phyloP scores from a whole-genome alignment of 2,888 invertebrate species.

The Stegana nigrithorax region DNA sequence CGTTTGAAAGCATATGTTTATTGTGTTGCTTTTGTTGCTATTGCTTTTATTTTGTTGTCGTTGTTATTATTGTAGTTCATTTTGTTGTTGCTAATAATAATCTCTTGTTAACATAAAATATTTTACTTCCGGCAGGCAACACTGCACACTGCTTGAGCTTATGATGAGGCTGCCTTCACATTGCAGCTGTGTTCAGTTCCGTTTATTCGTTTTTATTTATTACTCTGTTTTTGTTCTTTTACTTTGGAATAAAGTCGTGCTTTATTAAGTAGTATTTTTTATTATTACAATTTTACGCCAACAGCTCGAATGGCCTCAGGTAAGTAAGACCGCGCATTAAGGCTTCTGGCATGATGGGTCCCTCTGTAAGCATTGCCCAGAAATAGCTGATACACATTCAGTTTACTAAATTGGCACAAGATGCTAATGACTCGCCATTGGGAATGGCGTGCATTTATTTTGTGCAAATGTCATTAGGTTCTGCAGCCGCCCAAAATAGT shows the following conservation, averaged over 20 bases:
- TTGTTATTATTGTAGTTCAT: background rate
- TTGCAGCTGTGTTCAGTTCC: no score
- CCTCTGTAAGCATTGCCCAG: constrained; percentile 34
- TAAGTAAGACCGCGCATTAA: constrained; percentile 47
- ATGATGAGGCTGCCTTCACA: no score
- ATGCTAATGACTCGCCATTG: constrained; percentile 31
- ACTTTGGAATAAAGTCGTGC: no score
- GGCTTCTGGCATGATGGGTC: constrained; percentile 24
- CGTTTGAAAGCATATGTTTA: background rate
- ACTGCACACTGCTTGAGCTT: no score
- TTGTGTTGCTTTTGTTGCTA: background rate
- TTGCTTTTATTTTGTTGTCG: background rate
- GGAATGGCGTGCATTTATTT: constrained; percentile 11
- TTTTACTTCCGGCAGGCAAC: background rate
- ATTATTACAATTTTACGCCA: constrained; percentile 19
- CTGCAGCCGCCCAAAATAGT: constrained; percentile 38
- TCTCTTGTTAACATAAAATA: background rate
- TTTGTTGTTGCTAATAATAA: background rate
- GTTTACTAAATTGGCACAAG: constrained; percentile 16
- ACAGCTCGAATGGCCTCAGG: constrained; percentile 34
- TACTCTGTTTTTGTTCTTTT: background rate
- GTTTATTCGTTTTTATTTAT: background rate
- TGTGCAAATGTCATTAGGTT: constrained; percentile 46
- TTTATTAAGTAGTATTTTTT: constrained; percentile 12
- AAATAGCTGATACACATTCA: constrained; percentile 30